These are phyloP conservation scores for Micrasema minimum DNA, from an alignment of 1,140 invertebrate genomes.

Conservation along the genomic window DNA sequence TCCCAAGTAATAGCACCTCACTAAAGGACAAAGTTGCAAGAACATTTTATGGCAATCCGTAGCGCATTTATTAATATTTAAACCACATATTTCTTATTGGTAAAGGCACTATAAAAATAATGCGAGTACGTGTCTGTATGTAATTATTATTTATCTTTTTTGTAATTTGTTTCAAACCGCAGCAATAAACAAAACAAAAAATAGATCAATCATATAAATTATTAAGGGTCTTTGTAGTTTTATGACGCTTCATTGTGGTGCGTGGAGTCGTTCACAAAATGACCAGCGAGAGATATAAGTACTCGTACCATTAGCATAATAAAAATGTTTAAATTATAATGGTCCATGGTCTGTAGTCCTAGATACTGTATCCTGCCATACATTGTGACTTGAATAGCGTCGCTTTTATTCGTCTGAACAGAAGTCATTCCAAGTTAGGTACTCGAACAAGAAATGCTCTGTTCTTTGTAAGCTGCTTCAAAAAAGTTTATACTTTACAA, in stretches of 20 bases:
- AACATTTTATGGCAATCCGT: too few species aligned
- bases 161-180: too few species aligned
- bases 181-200: too few species aligned
- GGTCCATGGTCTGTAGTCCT: neutral
- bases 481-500: constrained; percentile 49
- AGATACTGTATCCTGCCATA: neutral
- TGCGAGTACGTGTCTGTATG: too few species aligned
- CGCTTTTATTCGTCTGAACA: constrained; percentile 24
- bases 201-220: constrained; percentile 1
- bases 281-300: constrained; percentile 15
- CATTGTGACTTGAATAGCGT: constrained; percentile 18
- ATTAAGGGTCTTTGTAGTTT: constrained; percentile 13
- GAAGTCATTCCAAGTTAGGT: constrained; percentile 25
- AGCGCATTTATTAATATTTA: neutral
- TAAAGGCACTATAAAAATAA: too few species aligned
- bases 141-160: too few species aligned
- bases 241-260: neutral
- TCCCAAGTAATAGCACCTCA: too few species aligned
- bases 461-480: constrained; percentile 43
- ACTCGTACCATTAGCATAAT: constrained; percentile 37
- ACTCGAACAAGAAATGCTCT: constrained; percentile 36
- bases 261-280: constrained; percentile 25
- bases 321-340: constrained; percentile 28
- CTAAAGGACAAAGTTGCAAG: too few species aligned
- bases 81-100: too few species aligned